Percentiles rank a stretch among this genome's conserved stretches.
These are phyloP conservation scores for Lophotriccus pileatus DNA, from an alignment of 2,797 vertebrate species.

Conservation along the genomic window DNA sequence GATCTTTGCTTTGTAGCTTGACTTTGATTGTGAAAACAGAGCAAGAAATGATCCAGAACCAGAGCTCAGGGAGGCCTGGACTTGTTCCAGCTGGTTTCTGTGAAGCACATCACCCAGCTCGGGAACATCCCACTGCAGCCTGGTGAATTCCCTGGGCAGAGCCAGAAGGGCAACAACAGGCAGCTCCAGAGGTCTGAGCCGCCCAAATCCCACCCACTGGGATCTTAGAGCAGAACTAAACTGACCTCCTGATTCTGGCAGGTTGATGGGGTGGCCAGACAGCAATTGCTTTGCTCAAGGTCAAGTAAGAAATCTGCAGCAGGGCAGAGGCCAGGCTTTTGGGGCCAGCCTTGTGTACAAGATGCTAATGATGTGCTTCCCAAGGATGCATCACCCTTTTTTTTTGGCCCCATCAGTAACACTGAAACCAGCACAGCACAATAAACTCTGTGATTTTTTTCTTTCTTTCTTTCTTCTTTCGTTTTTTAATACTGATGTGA, in stretches of 20 bases:
- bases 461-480: neutral
- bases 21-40: neutral
- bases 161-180: neutral
- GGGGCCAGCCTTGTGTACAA: neutral
- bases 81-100: fast-evolving
- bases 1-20: neutral
- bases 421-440: neutral
- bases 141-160: neutral
- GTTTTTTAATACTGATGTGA: neutral
- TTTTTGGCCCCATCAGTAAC: neutral
- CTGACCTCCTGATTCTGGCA: fast-evolving
- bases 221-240: neutral
- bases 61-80: neutral
- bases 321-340: neutral
- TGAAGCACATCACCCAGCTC: fast-evolving
- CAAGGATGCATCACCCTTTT: neutral
- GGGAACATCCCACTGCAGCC: neutral
- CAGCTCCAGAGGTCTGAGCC: neutral
- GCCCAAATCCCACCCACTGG: neutral
- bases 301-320: fast-evolving
- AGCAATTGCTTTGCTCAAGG: neutral
- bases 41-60: neutral
- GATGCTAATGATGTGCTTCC: neutral
- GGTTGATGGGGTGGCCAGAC: fast-evolving
- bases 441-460: neutral